phyloP scores from a whole-genome alignment of 2,888 invertebrate genomes.

The Epirrita christyi region DNA sequence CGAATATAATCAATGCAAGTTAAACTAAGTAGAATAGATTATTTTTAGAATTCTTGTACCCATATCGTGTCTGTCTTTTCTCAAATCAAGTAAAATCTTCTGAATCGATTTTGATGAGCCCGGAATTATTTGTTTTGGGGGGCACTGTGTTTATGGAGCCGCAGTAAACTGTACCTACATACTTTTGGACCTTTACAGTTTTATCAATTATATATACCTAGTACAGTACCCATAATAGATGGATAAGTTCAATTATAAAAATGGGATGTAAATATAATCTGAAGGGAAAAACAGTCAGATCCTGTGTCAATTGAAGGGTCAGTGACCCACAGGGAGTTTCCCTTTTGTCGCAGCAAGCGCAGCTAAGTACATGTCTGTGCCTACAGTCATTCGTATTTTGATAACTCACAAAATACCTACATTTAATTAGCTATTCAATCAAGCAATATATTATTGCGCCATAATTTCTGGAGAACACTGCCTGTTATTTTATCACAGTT shows the following conservation, averaged over 20 bases:
- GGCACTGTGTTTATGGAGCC: too few relatives aligned
- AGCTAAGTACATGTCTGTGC: not conserved
- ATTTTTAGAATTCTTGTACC: too few relatives aligned
- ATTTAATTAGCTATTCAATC: too few relatives aligned
- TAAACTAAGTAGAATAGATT: too few relatives aligned
- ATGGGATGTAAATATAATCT: not conserved
- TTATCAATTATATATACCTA: too few relatives aligned
- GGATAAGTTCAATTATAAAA: not conserved
- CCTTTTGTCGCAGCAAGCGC: slow-evolving; percentile 5
- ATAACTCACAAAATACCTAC: not conserved
- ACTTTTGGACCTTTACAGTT: too few relatives aligned
- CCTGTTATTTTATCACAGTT: not conserved
- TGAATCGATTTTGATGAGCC: too few relatives aligned
- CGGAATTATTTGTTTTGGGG: too few relatives aligned
- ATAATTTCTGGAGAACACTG: not conserved
- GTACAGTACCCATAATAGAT: too few relatives aligned
- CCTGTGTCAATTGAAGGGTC: not conserved
- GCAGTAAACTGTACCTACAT: not conserved
- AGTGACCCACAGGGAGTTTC: slow-evolving; percentile 6
- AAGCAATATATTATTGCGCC: not conserved
- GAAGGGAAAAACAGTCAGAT: not conserved
- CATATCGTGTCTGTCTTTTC: too few relatives aligned
- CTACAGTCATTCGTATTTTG: not conserved
- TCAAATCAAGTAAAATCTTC: too few relatives aligned
- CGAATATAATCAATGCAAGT: too few relatives aligned